These are phyloP conservation scores for Nannospalax galili DNA, from an alignment of 2,113 vertebrate genomes.

Conservation along the genomic window DNA sequence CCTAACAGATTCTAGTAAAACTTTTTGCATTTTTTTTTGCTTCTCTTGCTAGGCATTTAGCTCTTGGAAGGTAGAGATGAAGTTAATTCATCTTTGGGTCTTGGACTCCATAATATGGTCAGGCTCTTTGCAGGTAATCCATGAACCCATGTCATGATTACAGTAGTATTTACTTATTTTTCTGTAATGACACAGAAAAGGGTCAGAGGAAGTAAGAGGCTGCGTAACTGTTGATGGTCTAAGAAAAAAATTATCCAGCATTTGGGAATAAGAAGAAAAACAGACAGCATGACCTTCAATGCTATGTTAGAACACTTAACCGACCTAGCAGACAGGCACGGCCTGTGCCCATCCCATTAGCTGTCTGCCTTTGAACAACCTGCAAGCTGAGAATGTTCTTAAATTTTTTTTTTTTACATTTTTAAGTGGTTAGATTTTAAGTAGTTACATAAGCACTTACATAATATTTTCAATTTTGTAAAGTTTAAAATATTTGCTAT, in stretches of 20 bases:
- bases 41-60: not conserved
- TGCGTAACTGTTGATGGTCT: not conserved
- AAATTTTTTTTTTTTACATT: not conserved
- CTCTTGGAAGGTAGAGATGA: not conserved
- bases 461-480: not conserved
- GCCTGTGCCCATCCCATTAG: too few relatives aligned
- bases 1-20: not conserved
- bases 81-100: not conserved
- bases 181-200: slow-evolving; percentile 13
- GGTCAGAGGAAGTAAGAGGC: not conserved
- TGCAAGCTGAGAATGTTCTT: not conserved
- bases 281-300: not conserved
- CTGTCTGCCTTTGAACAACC: not conserved
- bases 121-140: not conserved
- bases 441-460: not conserved
- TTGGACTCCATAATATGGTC: not conserved
- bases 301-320: not conserved
- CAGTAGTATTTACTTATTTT: not conserved
- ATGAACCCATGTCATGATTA: too few relatives aligned
- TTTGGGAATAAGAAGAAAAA: not conserved
- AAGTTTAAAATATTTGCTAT: slow-evolving; percentile 6
- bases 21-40: not conserved
- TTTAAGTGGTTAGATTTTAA: slow-evolving; percentile 22
- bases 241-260: not conserved
- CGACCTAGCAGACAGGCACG: not conserved